Conservation (phyloP, 2,888 invertebrate genomes). For the Bembecia ichneumoniformis region DNA sequence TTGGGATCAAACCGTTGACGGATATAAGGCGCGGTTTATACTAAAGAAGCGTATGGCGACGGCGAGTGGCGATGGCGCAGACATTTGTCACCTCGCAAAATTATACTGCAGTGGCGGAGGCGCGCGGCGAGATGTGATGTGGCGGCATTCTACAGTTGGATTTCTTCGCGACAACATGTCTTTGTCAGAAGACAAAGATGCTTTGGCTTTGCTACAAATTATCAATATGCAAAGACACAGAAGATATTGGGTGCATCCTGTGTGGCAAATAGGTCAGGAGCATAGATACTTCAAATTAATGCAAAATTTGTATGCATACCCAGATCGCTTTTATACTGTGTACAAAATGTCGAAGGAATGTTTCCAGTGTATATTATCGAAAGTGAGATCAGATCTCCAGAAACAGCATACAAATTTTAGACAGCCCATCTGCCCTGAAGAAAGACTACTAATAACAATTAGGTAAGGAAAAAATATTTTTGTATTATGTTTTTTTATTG, state of each 20-base stretch:
- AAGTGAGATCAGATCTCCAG: neutral
- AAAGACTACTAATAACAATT: conserved; percentile 1
- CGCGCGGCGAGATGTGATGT: neutral
- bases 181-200: neutral
- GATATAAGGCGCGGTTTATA: neutral
- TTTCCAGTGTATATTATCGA: neutral
- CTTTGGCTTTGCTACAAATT: neutral
- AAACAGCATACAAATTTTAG: conserved; percentile 1
- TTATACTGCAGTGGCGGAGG: neutral
- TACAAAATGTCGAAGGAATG: conserved; percentile 1
- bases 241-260: neutral
- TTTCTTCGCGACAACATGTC: neutral
- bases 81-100: neutral
- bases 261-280: conserved; percentile 2
- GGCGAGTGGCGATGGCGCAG: neutral
- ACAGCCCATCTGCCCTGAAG: conserved; percentile 1
- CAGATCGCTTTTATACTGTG: conserved; percentile 2
- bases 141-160: neutral
- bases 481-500: too few relatives aligned
- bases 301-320: neutral
- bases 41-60: neutral
- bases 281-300: conserved; percentile 1
- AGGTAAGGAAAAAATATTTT: conserved; percentile 1
- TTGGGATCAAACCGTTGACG: too few relatives aligned
- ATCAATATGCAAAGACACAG: neutral